Base-by-base conservation (phyloP, 2,888 invertebrate species). In the Prosopocoilus inquinatus region DNA sequence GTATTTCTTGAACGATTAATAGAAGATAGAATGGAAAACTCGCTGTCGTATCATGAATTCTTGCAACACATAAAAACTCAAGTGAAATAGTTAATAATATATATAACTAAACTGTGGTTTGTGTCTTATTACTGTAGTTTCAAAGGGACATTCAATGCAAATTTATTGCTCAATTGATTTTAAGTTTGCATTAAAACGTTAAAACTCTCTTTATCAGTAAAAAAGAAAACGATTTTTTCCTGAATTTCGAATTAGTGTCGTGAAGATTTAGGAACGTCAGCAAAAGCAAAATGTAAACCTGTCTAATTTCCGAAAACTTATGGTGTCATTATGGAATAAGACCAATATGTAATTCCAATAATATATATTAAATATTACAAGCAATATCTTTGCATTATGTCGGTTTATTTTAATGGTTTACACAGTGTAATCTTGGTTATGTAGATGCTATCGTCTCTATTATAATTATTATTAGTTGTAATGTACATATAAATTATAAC, bases 31-130 rank as follows among this genome's bases (percentile, higher is more conserved):
- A 88, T 91, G 60, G 98, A 99, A 76, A 90, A 91, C 54, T 89
- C 94, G 50, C 88, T 96, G 80, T 95, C 96, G 65, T 98, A 98
- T 81, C 93, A 94, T 78, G 98, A 99, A 84, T 99, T 99, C 81
- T 83, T 99, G 76, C 96, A 98, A 79, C 95, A 96, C 81, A 82
- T 95, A 68, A 91, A 93, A 79, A 85, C 85, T 69, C 91, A 92
- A 82, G 87, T 94, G 79, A 94, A 94, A 84, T 94, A 89, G 55
- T 59, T 48, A 43, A 43, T n/a, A 47, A 12, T 15, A 35, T 12
- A n/a, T 13, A 15, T 44, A 55, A 50, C 35, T 33, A n/a, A 20
- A 20, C 45, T 50, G 39, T 48, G 47, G 36, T 47, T 50, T 34
- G 44, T 57, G 54, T 60, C 55, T 56, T 58, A 55, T 57, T 52